phyloP scores from a whole-genome alignment of 2,113 vertebrate genomes.

The Festucalex cinctus region DNA sequence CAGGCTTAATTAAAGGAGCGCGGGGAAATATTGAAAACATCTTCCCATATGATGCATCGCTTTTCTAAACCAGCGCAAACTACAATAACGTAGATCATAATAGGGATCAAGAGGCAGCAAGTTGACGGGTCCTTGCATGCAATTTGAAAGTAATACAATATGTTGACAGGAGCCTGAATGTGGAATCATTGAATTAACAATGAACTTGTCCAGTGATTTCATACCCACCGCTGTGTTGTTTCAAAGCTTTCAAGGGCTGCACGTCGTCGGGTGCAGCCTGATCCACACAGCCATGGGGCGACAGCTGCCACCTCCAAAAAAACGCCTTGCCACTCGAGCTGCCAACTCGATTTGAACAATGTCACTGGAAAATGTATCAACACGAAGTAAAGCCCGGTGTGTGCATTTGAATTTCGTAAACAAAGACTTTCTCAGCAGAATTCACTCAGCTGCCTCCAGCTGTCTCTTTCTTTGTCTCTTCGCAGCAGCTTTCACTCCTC shows the following conservation, averaged over 20 bases:
- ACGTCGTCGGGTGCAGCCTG: neutral
- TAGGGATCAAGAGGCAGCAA: neutral
- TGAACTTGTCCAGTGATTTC: neutral
- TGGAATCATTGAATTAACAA: neutral
- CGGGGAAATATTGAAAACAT: neutral
- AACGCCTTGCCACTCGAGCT: neutral
- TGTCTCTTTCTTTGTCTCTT: neutral
- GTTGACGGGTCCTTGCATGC: neutral
- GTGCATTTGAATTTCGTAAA: neutral
- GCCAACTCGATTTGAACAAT: neutral
- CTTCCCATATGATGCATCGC: neutral
- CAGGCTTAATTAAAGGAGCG: neutral
- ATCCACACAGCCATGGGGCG: neutral
- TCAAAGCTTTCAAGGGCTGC: neutral
- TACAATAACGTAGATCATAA: neutral
- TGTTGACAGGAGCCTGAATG: neutral
- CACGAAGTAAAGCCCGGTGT: neutral
- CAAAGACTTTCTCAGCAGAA: neutral
- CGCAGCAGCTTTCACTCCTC: neutral
- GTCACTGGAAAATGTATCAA: neutral
- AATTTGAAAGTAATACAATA: neutral
- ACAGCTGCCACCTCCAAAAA: constrained; percentile 2
- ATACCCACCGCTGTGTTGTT: neutral
- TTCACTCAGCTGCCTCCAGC: neutral
- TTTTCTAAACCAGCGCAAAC: neutral